These are phyloP conservation scores for Cryptoleucopteryx plumbea DNA, from an alignment of 2,113 vertebrate species.

Conservation along the genomic window DNA sequence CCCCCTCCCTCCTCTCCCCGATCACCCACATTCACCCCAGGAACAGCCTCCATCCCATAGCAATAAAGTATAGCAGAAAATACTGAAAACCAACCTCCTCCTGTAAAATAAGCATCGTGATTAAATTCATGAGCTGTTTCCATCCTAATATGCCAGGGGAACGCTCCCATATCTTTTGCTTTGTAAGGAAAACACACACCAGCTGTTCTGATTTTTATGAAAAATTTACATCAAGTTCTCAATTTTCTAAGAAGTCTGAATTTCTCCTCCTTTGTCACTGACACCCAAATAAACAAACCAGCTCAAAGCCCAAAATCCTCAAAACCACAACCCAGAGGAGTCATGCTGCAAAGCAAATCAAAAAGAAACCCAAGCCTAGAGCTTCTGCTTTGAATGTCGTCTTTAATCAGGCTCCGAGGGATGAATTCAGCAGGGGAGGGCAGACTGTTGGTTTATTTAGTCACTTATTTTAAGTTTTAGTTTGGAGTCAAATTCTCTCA, in stretches of 20 bases:
- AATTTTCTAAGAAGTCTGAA: background rate
- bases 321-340: background rate
- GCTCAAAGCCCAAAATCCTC: background rate
- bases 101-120: background rate
- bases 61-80: background rate
- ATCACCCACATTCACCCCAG: background rate
- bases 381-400: background rate
- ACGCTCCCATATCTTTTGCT: background rate
- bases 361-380: background rate
- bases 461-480: background rate
- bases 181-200: background rate
- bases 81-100: background rate
- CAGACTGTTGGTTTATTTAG: background rate
- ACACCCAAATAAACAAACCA: background rate
- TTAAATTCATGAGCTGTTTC: background rate
- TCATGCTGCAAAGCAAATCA: background rate
- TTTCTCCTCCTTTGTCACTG: slow-evolving; percentile 11
- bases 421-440: background rate
- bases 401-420: background rate
- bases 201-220: background rate
- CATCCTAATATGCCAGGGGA: background rate
- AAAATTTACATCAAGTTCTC: background rate
- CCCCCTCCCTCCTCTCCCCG: fast-evolving
- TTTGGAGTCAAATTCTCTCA: background rate
- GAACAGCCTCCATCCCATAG: background rate